Conservation (phyloP, 35 echinoderm and acorn worm species). For the Anneissia japonica region DNA sequence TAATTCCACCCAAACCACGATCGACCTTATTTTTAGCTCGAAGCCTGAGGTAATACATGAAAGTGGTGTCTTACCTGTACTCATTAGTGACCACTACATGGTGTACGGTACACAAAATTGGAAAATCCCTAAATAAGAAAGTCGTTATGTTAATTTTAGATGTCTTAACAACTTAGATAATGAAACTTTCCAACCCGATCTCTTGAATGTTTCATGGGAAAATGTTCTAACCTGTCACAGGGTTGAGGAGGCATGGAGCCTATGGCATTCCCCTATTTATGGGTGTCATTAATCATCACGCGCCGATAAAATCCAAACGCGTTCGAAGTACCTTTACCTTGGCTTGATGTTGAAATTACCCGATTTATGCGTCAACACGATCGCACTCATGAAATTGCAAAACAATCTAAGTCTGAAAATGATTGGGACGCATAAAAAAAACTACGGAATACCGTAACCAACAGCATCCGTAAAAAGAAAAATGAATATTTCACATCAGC, state of each 20-base stretch:
- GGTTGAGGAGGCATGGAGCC: neutral
- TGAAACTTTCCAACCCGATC: neutral
- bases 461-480: no score
- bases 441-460: no score
- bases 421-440: no score
- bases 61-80: neutral
- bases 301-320: neutral
- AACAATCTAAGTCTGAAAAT: no score
- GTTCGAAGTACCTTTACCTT: no score
- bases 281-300: neutral
- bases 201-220: neutral
- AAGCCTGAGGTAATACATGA: neutral
- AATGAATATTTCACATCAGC: no score
- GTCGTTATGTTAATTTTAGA: neutral
- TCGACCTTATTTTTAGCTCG: conserved; percentile 3
- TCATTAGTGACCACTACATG: neutral
- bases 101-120: neutral
- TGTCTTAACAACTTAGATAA: neutral
- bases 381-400: no score
- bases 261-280: neutral
- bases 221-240: neutral
- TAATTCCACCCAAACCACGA: neutral
- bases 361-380: no score
- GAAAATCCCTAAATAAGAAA: neutral
- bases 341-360: no score